Percentiles rank a stretch among this genome's conserved stretches.
phyloP scores from a whole-genome alignment of 1,140 invertebrate genomes.

The Drosophila chauvacae region DNA sequence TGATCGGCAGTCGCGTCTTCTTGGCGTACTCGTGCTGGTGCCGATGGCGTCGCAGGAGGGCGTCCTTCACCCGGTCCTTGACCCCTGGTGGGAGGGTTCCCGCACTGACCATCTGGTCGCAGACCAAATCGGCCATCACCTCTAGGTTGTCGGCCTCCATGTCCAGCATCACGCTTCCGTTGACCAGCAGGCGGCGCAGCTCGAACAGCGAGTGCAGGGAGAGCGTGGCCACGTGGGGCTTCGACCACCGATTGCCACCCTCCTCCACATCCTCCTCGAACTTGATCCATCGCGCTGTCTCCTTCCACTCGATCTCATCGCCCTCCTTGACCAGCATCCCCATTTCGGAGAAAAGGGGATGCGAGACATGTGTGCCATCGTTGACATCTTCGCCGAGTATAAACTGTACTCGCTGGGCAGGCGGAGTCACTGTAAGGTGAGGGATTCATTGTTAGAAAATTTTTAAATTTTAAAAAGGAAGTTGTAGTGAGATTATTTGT shows the following conservation, averaged over 20 bases:
- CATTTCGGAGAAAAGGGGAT: slow-evolving; percentile 98
- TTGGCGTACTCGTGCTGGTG: slow-evolving; percentile 95
- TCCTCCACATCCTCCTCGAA: slow-evolving; percentile 98
- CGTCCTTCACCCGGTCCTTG: slow-evolving; percentile 93
- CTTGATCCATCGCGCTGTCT: slow-evolving; percentile 98
- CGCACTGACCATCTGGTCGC: slow-evolving; percentile 95
- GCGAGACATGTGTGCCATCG: slow-evolving; percentile 92
- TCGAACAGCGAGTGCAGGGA: slow-evolving; percentile 96
- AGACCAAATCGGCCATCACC: slow-evolving; percentile 94
- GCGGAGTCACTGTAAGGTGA: slow-evolving; percentile 89
- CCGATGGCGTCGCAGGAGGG: slow-evolving; percentile 94
- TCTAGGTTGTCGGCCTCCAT: slow-evolving; percentile 94
- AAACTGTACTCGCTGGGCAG: slow-evolving; percentile 96
- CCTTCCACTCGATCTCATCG: slow-evolving; percentile 97
- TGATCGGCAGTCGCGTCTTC: slow-evolving; percentile 95
- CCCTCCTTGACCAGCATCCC: slow-evolving; percentile 94
- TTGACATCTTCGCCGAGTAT: slow-evolving; percentile 97
- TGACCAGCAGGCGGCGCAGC: slow-evolving; percentile 93
- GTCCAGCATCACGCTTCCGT: slow-evolving; percentile 95
- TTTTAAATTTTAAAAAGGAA: neutral
- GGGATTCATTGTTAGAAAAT: neutral
- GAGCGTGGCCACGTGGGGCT: slow-evolving; percentile 96
- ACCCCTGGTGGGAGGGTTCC: slow-evolving; percentile 90
- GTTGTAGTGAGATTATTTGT: neutral
- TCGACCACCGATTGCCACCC: slow-evolving; percentile 97